phyloP scores from a whole-genome alignment of 2,888 invertebrate species.

The Boloria euphrosyne region DNA sequence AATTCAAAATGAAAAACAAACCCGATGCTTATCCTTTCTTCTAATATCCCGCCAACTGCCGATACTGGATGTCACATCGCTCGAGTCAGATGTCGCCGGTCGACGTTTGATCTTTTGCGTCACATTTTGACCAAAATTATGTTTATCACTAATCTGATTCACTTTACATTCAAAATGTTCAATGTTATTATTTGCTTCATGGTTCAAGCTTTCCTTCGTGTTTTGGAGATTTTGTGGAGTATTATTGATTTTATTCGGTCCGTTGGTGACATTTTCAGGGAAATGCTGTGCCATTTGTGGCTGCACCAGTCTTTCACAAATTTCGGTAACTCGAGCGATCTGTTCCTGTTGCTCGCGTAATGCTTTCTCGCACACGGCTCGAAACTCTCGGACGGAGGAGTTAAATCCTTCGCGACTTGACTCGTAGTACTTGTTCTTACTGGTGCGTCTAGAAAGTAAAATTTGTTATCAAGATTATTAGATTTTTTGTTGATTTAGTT shows the following conservation, averaged over 20 bases:
- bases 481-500: too few species aligned
- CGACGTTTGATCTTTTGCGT: slow-evolving; percentile 1
- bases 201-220: not conserved
- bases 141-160: not conserved
- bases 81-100: slow-evolving; percentile 42
- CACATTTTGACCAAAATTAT: slow-evolving; percentile 27
- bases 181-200: slow-evolving; percentile 1
- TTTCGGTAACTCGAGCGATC: slow-evolving; percentile 60
- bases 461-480: too few species aligned
- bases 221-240: not conserved
- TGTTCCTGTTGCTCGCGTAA: slow-evolving; percentile 61
- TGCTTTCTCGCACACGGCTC: slow-evolving; percentile 58
- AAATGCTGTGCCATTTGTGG: slow-evolving; percentile 30
- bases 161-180: not conserved
- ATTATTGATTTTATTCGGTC: not conserved
- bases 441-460: slow-evolving; percentile 39
- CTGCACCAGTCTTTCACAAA: slow-evolving; percentile 62
- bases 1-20: slow-evolving; percentile 29
- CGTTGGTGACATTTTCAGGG: not conserved
- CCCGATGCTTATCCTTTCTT: slow-evolving; percentile 52
- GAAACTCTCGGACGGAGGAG: slow-evolving; percentile 59
- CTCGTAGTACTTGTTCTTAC: slow-evolving; percentile 31
- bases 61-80: slow-evolving; percentile 56
- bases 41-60: slow-evolving; percentile 44
- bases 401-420: slow-evolving; percentile 43